Evolutionary conservation across 2,888 invertebrate species (phyloP), one percentile per base, ranked within the genome.

Genomic region (Dioctria linearis): DNA sequence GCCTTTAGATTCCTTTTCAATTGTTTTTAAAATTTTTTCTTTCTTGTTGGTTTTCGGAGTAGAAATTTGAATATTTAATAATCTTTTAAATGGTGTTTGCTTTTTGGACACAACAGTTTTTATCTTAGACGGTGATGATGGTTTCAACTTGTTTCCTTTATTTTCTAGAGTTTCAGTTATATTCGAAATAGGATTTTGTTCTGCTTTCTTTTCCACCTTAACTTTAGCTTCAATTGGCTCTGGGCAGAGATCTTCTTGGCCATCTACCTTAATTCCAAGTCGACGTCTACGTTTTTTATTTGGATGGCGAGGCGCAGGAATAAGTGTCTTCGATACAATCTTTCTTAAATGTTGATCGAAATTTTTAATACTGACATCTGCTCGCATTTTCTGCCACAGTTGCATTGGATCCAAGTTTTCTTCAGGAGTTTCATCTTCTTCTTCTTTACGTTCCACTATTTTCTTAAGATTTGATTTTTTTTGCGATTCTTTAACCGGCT

Each of bases 261-360:
- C 11, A 6, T 54, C n/a, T 11, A n/a, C 8, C 6, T 11, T 54
- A 8, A 11, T 8, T 65, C 46, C 46, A 8, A 46, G 13, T 46
- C 46, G 79, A 80, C 80, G 46, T 63, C 80, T 79, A 66, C 83
- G 84, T 82, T 83, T 83, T 61, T 84, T 80, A 40, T 82, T 80
- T 66, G 81, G 1, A 80, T 84, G 75, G 5, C 81, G 80, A 63
- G 81, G 82, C 43, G 82, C 83, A 71, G 42, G 79, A 61, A 4
- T 79, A 43, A 9, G 61, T n/a, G 69, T 81, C 82, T 84, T 85
- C 3, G 86, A 85, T 82, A 86, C 88, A 5, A 87, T 84, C 79
- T 86, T 87, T 1, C 88, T 86, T 69, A 88, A 78, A 11, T 87
- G 86, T n/a, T 85, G 84, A 81, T 88, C 88, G n/a, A 87, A 84